Evolutionary conservation across 2,888 invertebrate species (phyloP), one percentile per base, ranked within the genome.

Genomic region (Cotesia congregata): DNA sequence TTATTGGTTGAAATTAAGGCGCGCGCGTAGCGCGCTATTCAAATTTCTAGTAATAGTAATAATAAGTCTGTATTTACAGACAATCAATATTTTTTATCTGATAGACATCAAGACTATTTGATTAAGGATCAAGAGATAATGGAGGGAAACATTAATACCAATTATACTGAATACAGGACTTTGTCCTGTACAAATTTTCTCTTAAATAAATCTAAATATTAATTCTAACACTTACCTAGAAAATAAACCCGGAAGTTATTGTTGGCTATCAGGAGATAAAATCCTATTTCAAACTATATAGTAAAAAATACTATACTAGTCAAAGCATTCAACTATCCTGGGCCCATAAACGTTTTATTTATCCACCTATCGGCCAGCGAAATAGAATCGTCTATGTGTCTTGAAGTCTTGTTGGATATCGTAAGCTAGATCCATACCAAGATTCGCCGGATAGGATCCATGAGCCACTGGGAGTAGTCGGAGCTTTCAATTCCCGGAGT

Each of bases 401-500:
- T 30, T 30, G 30, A 30, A 30, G 30, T 30, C 30, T 30, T 30
- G 3, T 30, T 30, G 30, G 30, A 2, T 30, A 30, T 30, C 30
- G n/a, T 79, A 72, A 77, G 72, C 71, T 75, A 76, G 76, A 80
- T 82, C 77, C 76, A 30, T 30, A 30, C 30, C 30, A 50, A 12
- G 79, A 80, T 80, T 79, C 80, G 80, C 82, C 81, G 80, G 80
- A 85, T 87, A 30, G 30, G 30, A 30, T 30, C 30, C 84, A 83
- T 83, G 85, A 86, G 85, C 81, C 76, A 80, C 80, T 75, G 75
- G 72, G 77, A 79, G 77, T 30, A 30, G 30, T 78, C 76, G 80
- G 80, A 83, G 82, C 84, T 88, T 88, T 88, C 88, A 88, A 88
- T 89, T 88, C 86, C 83, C 86, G 82, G 80, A 75, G 70, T 62